Evolutionary conservation across 1,140 invertebrate species (phyloP).

Genomic region (Orchestia grillus): DNA sequence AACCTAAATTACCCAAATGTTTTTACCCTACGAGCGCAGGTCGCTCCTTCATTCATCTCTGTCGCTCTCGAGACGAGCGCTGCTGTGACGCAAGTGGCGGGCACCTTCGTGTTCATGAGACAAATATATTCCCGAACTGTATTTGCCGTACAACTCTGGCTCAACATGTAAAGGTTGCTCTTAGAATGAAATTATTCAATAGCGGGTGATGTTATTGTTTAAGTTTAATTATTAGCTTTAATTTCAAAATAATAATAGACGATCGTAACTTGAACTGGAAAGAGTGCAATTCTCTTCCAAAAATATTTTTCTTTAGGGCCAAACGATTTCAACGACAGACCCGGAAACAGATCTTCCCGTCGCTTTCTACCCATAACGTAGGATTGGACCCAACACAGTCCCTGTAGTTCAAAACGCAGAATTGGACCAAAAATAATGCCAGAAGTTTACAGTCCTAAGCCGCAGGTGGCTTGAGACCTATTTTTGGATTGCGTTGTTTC

Average conservation of each 20-base stretch:
- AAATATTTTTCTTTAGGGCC: no score
- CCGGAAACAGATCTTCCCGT: no score
- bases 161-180: neutral
- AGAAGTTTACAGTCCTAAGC: no score
- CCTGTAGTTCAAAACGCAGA: no score
- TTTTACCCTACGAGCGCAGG: neutral
- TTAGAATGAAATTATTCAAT: neutral
- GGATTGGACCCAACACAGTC: no score
- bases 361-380: no score
- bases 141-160: neutral
- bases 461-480: no score
- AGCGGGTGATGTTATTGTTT: neutral
- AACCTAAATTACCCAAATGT: neutral
- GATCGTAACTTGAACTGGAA: no score
- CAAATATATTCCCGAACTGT: neutral
- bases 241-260: neutral
- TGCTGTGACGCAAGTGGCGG: neutral
- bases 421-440: no score
- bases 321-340: no score
- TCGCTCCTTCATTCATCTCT: neutral
- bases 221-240: neutral
- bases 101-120: neutral
- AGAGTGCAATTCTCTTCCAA: no score
- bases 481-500: no score
- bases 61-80: neutral